A percentile compares a stretch with the other conserved stretches of the same genome.
These are phyloP conservation scores for Pipistrellus nathusii DNA, from an alignment of 2,797 vertebrate species.

Conservation along the genomic window DNA sequence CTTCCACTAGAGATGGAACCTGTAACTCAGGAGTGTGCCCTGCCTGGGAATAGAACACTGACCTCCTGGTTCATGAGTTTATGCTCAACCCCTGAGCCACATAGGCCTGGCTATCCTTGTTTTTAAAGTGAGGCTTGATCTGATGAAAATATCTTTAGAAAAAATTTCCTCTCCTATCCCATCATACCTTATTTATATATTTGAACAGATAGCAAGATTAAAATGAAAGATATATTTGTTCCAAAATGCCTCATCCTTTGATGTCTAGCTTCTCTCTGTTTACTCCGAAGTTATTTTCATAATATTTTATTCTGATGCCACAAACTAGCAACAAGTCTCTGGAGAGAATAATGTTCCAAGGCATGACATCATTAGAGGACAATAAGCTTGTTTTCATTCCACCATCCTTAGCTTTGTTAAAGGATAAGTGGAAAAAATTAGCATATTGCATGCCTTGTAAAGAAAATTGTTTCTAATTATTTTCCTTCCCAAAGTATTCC, in stretches of 20 bases:
- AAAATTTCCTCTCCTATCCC: background rate
- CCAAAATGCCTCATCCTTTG: background rate
- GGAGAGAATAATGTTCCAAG: background rate
- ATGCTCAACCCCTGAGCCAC: too few species aligned
- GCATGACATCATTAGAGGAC: constrained; percentile 7
- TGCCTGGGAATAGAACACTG: too few species aligned
- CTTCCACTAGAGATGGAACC: too few species aligned
- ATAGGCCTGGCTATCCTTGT: too few species aligned
- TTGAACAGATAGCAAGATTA: background rate
- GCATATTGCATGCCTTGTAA: constrained; percentile 8
- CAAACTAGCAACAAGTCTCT: constrained; percentile 32
- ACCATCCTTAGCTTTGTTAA: constrained; percentile 66
- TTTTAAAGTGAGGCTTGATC: background rate
- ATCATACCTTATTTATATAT: background rate
- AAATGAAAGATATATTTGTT: constrained; percentile 10
- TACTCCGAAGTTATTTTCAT: constrained; percentile 26
- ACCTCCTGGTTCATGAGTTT: too few species aligned
- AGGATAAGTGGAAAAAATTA: constrained; percentile 65
- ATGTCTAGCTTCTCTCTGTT: constrained; percentile 48
- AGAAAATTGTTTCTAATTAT: constrained; percentile 70
- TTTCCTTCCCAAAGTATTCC: constrained; percentile 55
- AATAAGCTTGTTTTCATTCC: constrained; percentile 57
- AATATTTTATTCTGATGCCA: constrained; percentile 29
- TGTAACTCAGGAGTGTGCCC: too few species aligned
- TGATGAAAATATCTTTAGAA: constrained; percentile 30